These are phyloP conservation scores for Siderastrea siderea DNA, from an alignment of 92 coral and sea anemone genomes.

Conservation along the genomic window DNA sequence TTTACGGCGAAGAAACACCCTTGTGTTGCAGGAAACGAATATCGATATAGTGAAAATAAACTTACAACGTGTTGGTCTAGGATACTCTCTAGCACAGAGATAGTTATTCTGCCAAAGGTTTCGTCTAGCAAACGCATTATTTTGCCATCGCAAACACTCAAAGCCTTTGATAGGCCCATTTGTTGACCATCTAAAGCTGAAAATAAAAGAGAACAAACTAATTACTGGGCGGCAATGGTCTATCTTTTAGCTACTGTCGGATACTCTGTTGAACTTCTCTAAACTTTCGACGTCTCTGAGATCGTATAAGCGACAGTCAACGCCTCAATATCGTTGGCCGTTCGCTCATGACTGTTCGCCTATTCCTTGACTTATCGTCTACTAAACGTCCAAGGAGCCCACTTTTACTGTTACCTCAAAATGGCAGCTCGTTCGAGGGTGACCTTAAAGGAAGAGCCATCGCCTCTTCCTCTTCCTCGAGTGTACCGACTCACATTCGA, in stretches of 20 bases:
- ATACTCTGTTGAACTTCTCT: not conserved
- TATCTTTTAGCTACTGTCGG: not conserved
- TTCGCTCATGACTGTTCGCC: too few species aligned
- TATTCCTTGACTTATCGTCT: too few species aligned
- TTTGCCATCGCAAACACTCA: slow-evolving; percentile 77
- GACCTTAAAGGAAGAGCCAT: not conserved
- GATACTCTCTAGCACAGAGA: slow-evolving; percentile 69
- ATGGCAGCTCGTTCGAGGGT: too few species aligned
- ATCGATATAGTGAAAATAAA: not conserved
- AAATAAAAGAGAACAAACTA: not conserved
- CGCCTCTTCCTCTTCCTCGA: not conserved
- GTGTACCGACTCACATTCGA: not conserved
- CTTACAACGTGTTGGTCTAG: slow-evolving; percentile 35
- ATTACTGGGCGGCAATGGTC: not conserved
- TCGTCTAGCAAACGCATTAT: slow-evolving; percentile 29
- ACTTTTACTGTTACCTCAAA: too few species aligned
- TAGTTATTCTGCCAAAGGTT: slow-evolving; percentile 85
- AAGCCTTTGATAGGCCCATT: slow-evolving; percentile 73
- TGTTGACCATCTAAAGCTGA: slow-evolving; percentile 81
- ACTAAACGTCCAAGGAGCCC: too few species aligned
- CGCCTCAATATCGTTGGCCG: too few species aligned
- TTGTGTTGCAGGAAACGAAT: not conserved
- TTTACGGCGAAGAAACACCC: not conserved
- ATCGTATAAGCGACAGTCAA: not conserved
- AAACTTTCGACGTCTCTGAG: not conserved